These are phyloP conservation scores for Napeogenes sylphis DNA, from an alignment of 2,888 invertebrate species.

Conservation along the genomic window DNA sequence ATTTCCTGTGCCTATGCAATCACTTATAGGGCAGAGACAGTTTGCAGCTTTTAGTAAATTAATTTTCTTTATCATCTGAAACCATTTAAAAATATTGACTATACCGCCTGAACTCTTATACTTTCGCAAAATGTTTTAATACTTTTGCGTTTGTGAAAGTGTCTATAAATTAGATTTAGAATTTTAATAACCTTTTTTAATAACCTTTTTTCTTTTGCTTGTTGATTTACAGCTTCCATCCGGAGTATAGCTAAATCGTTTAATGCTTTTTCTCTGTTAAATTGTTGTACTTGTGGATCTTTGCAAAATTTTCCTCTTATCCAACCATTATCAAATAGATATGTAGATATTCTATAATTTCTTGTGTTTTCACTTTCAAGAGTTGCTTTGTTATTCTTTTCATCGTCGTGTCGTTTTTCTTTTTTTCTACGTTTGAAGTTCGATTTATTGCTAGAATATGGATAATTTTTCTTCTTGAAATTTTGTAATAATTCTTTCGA, in stretches of 20 bases:
- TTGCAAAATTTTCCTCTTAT: slow-evolving; percentile 24
- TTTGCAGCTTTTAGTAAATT: neutral
- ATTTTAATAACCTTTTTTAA: neutral
- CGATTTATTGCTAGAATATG: neutral
- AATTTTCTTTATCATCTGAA: neutral
- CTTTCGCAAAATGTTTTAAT: too few relatives aligned
- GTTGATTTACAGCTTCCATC: slow-evolving; percentile 6
- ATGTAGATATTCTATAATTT: slow-evolving; percentile 44
- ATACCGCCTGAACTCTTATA: too few relatives aligned
- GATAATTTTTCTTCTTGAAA: neutral
- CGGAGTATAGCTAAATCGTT: slow-evolving; percentile 14
- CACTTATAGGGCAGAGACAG: neutral
- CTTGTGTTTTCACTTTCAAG: slow-evolving; percentile 36
- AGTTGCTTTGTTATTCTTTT: slow-evolving; percentile 8
- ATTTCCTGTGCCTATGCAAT: neutral
- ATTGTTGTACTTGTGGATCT: slow-evolving; percentile 14
- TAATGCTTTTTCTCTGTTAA: slow-evolving; percentile 4
- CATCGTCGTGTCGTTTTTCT: slow-evolving; percentile 15
- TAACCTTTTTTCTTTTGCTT: slow-evolving; percentile 10
- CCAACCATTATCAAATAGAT: slow-evolving; percentile 45
- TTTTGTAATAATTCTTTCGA: neutral
- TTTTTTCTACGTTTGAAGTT: slow-evolving; percentile 54
- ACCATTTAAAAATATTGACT: too few relatives aligned
- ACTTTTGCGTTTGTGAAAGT: too few relatives aligned
- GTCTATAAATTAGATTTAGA: too few relatives aligned